Base-by-base conservation (phyloP, 2,888 invertebrate genomes). In the Luperina nickerlii region DNA sequence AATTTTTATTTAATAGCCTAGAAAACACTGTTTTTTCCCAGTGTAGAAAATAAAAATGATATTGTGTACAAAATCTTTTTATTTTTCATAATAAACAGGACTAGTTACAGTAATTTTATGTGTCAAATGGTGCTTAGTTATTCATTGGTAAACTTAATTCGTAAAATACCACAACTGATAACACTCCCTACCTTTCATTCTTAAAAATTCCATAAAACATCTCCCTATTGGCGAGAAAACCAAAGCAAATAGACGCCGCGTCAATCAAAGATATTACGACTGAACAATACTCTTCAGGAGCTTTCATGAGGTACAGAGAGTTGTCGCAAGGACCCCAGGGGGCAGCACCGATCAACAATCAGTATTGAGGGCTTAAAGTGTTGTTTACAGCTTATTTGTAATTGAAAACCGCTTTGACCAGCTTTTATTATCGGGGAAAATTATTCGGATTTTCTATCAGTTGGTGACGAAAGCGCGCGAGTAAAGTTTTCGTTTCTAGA, bases 181-280 rank as follows among this genome's bases (percentile, higher is more conserved):
- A 45, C 18, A 27, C 27, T 51, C 4, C 8, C 32, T 69, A 32
- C 24, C 15, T 51, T 69, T 24, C 15, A 24, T 32, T 15, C 20
- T 8, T 67, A 42, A 57, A 71, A 76, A 62, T 32, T 20, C n/a
- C 3, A 72, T 42, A 27, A 72, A 73, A 62, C 42, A 65, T 71
- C 13, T 62, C 57, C 65, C 71, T 81, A n/a, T 42, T 73, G 62
- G 65, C 38, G 11, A 60, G 60, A 42, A 67, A 78, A 54, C 13
- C 18, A 20, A 73, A 68, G 68, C 45, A 20, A 75, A 79, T 42
- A 70, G 48, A 68, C 18, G 69, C 20, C 42, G 4, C 15, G 68
- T 68, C 78, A 84, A 85, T 88, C 84, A 86, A 54, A 85, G 75
- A 79, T 80, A 83, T 78, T 79, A 62, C 66, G 65, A 69, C 27